Conservation (phyloP, 2,888 invertebrate species). For the Torymus aiolomorphi region DNA sequence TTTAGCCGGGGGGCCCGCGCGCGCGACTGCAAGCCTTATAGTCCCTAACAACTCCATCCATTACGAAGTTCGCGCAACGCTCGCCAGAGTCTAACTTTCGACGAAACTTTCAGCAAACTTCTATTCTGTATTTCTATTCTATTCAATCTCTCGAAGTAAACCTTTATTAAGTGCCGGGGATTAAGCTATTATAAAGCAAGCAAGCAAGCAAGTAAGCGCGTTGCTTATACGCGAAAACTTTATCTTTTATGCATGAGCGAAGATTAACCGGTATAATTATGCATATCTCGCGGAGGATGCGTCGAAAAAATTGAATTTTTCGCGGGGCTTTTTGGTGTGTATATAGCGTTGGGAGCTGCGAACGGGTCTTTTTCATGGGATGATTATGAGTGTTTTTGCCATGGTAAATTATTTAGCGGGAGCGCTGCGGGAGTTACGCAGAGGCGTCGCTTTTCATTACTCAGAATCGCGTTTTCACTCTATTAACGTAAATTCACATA, state of each 20-base stretch:
- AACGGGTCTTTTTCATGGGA: no score
- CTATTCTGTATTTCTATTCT: constrained; percentile 59
- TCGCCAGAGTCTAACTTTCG: constrained; percentile 45
- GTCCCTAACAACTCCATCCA: constrained; percentile 54
- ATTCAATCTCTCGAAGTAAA: constrained; percentile 55
- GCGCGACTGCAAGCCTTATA: not conserved
- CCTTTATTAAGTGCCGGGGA: constrained; percentile 54
- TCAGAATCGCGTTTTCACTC: no score
- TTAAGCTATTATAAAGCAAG: constrained; percentile 52
- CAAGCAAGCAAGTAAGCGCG: not conserved
- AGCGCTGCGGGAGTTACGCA: no score
- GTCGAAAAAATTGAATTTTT: not conserved
- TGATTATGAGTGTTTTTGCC: no score
- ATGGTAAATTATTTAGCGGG: no score
- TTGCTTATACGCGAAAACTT: constrained; percentile 8
- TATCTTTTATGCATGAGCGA: constrained; percentile 43
- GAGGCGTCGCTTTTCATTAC: no score
- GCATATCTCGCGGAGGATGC: constrained; percentile 1
- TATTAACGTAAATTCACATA: no score
- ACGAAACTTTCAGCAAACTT: constrained; percentile 51
- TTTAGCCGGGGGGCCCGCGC: constrained; percentile 17
- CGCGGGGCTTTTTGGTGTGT: no score
- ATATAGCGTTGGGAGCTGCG: no score
- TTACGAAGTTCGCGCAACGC: constrained; percentile 53
- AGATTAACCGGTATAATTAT: constrained; percentile 48